Evolutionary conservation across 2,113 vertebrate genomes (phyloP), one percentile per base, ranked within the genome.

Genomic region (Psettodes erumei): DNA sequence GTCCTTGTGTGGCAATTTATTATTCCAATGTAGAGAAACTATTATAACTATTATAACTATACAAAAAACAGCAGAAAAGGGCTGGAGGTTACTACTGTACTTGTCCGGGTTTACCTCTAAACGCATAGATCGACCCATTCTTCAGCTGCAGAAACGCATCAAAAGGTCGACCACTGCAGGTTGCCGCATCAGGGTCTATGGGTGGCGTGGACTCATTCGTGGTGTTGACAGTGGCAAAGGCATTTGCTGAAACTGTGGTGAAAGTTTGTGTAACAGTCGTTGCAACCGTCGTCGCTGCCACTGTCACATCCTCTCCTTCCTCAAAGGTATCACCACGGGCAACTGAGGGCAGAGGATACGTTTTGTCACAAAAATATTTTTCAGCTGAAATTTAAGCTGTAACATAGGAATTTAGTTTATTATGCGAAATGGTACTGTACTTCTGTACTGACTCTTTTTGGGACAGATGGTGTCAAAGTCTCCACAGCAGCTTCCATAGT

Each of bases 111-210:
- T 75, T 90, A 99, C 98, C 97, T 95, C 97, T 94, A 79, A 99
- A 99, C 4, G 96, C 96, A 0, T 95, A 99, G 75, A 96, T 79
- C 0, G 97, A 98, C 11, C 97, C 96, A 0, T 99, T 99, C 91
- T 99, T 99, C 70, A 96, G 86, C 83, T 97, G 95, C 0, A 97
- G 95, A 90, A 99, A 97, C 7, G 97, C 96, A 0, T 99, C 93
- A 3, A 99, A 98, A 9, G 96, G 84, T n/a, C 90, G 91, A 1
- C 91, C 91, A 0, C 94, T 98, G 92, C 96, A 98, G 40, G 92
- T 54, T 0, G 32, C 75, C 2, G 85, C 84, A 1, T 92, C 89
- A 1, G 84, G 80, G 25, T 92, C 86, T 0, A 25, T 19, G 1
- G 64, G 9, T 0, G 27, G 2, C 0, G 70, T 42, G 38, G 87